Evolutionary conservation across 1,140 invertebrate species (phyloP).

Genomic region (Asbolus verrucosus): DNA sequence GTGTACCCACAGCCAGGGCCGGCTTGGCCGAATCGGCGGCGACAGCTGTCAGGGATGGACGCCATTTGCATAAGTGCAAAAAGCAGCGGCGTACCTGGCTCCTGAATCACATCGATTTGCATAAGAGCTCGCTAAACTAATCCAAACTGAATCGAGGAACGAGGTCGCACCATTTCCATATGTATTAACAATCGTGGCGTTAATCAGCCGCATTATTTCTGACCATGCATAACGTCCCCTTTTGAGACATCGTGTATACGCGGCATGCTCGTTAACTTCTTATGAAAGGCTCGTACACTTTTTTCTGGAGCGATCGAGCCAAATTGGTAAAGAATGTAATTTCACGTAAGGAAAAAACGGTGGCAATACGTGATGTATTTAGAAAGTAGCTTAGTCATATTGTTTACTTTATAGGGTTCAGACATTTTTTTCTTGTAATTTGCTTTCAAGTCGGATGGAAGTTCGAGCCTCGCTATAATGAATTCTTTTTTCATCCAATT

Average conservation of each 20-base stretch:
- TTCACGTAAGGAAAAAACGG: slow-evolving; percentile 27
- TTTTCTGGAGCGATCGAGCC: no score
- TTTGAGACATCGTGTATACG: slow-evolving; percentile 22
- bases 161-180: slow-evolving; percentile 37
- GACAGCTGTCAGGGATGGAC: slow-evolving; percentile 16
- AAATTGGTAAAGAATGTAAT: slow-evolving; percentile 42
- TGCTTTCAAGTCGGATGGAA: slow-evolving; percentile 5
- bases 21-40: no score
- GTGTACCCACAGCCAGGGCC: no score
- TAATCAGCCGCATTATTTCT: slow-evolving; percentile 47
- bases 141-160: background rate
- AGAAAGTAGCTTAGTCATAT: slow-evolving; percentile 45
- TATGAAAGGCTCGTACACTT: slow-evolving; percentile 5
- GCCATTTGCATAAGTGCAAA: no score
- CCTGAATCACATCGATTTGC: slow-evolving; percentile 18
- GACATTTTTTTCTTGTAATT: slow-evolving; percentile 7
- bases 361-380: slow-evolving; percentile 37
- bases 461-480: slow-evolving; percentile 18
- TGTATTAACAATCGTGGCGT: slow-evolving; percentile 39
- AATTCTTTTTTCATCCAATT: slow-evolving; percentile 18
- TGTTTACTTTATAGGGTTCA: slow-evolving; percentile 26
- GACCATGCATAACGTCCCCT: slow-evolving; percentile 20
- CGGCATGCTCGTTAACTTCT: slow-evolving; percentile 19
- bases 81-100: no score
- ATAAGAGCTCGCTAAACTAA: slow-evolving; percentile 31